A percentile compares a stretch with the other conserved stretches of the same genome.
These are phyloP conservation scores for Botia almorhae DNA, from an alignment of 2,797 vertebrate genomes.

Conservation along the genomic window DNA sequence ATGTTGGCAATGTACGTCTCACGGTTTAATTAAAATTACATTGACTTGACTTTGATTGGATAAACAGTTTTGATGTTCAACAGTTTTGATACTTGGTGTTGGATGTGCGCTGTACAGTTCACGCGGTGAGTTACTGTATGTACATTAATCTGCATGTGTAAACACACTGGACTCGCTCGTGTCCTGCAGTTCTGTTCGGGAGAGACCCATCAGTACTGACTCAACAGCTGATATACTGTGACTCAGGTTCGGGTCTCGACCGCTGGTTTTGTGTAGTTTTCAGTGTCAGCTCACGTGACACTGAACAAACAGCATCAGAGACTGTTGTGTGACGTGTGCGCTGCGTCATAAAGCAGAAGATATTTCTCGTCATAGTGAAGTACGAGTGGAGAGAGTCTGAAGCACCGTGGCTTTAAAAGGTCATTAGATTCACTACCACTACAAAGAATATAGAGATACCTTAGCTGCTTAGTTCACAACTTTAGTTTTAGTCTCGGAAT, in stretches of 20 bases:
- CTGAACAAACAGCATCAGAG: neutral
- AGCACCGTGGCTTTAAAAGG: neutral
- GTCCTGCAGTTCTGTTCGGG: no score
- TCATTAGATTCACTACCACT: neutral
- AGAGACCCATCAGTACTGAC: neutral
- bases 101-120: neutral
- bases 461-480: neutral
- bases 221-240: neutral
- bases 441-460: neutral
- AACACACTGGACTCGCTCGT: neutral
- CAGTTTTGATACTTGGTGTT: no score
- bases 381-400: no score
- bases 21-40: no score
- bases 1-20: no score
- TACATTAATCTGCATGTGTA: neutral
- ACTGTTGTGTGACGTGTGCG: neutral
- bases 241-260: neutral
- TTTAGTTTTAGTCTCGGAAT: neutral
- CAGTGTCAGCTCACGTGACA: neutral
- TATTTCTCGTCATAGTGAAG: no score
- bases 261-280: neutral
- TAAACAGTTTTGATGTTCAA: no score
- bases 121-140: neutral
- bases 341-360: neutral
- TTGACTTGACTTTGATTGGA: no score